Evolutionary conservation across 2,113 vertebrate genomes (phyloP).

Genomic region (Todiramphus chloris): DNA sequence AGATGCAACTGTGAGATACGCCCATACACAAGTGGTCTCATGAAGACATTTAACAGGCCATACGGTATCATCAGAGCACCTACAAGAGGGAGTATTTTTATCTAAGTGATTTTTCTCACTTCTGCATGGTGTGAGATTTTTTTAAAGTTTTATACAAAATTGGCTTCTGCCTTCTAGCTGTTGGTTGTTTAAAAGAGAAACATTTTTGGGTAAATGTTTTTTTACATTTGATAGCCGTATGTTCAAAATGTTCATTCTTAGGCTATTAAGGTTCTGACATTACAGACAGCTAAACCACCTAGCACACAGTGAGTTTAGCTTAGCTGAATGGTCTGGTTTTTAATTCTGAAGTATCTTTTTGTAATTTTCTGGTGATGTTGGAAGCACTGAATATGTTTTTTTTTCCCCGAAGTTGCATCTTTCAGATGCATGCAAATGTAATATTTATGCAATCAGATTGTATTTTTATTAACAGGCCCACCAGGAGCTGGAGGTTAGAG

Average conservation of each 20-base stretch:
- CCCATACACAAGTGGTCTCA: not conserved
- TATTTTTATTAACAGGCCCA: not conserved
- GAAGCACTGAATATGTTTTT: not conserved
- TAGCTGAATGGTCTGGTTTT: not conserved
- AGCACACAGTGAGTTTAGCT: not conserved
- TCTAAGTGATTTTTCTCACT: not conserved
- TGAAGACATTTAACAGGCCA: not conserved
- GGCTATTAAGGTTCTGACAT: not conserved
- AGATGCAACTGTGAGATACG: not conserved
- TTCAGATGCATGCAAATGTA: not conserved
- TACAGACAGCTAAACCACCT: not conserved
- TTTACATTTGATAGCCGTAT: not conserved
- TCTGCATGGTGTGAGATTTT: not conserved
- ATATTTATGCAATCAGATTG: not conserved
- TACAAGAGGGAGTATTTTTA: not conserved
- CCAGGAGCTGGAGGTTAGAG: not conserved
- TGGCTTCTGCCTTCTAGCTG: not conserved
- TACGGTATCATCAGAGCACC: not conserved
- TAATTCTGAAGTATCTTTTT: not conserved
- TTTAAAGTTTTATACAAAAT: not conserved
- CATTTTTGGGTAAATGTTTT: not conserved
- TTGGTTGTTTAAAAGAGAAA: not conserved
- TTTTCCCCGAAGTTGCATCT: not conserved
- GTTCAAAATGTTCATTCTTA: not conserved
- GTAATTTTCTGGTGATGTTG: not conserved